Base-by-base conservation (phyloP, 2,888 invertebrate genomes). In the Suillia variegata region DNA sequence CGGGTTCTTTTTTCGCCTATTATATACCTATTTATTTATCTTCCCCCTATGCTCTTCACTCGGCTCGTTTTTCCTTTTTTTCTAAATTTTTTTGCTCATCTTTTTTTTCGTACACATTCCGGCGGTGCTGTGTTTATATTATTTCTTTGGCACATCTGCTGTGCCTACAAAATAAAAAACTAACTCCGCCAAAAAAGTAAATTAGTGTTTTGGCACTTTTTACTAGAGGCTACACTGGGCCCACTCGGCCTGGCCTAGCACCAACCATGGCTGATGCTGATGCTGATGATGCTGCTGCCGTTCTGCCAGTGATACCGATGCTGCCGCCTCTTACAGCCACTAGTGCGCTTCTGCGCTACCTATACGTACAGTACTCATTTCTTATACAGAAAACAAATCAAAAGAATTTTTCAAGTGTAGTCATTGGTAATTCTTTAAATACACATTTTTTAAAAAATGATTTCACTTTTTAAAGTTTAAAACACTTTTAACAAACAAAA, bases 141-240 rank as follows among this genome's bases (percentile, higher is more conserved):
- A n/a, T 58, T 51, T 54, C 57, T 33, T 47, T 62, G 68, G 66
- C 71, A 64, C 72, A 74, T 70, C 72, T 74, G 74, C 62, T 65
- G 62, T 74, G 20, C 42, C 24, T 18, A 17, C 17, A 45, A 26
- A 42, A 17, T n/a, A 31, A 54, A 21, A 52, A 55, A 38, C 21
- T 13, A 34, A 33, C 45, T 48, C 33, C 49, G 65, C 20, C 58
- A 66, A 70, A 67, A 73, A 69, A 67, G 69, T 73, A 76, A 73
- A 75, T 75, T 76, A 76, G 76, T 74, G 73, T 72, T 75, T 73
- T 73, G 74, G 72, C 75, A 76, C 76, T 71, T 70, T 70, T 67
- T 66, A 71, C 76, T 75, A 74, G 52, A 18, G 15, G n/a, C n/a
- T n/a, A n/a, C n/a, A n/a, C n/a, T n/a, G n/a, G n/a, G n/a, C n/a